These are phyloP conservation scores for Lasioglossum villosulum DNA, from an alignment of 2,888 invertebrate genomes.

Conservation along the genomic window DNA sequence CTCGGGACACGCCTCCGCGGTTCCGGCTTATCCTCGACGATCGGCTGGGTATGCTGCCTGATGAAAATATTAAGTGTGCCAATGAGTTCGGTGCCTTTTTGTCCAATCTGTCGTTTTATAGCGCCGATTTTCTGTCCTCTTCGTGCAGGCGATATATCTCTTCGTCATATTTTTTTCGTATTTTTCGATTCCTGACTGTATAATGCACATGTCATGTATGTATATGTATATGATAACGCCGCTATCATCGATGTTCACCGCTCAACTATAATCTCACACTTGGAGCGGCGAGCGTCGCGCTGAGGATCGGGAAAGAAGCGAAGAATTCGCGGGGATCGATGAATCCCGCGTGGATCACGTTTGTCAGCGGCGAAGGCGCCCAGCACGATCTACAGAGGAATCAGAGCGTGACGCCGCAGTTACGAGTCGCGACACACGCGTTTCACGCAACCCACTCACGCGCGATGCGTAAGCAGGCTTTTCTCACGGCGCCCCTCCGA, in stretches of 20 bases:
- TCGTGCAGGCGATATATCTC: too few species aligned
- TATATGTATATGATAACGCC: too few species aligned
- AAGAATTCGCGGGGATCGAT: background rate
- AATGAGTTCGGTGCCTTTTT: background rate
- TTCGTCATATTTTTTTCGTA: too few species aligned
- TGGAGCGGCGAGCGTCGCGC: background rate
- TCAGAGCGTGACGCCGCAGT: constrained; percentile 61
- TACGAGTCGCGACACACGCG: constrained; percentile 44
- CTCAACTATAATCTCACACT: too few species aligned
- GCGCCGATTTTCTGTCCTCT: too few species aligned
- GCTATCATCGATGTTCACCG: too few species aligned
- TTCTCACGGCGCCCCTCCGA: constrained; percentile 11
- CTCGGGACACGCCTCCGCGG: constrained; percentile 38
- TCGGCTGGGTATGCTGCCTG: background rate
- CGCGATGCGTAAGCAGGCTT: constrained; percentile 17
- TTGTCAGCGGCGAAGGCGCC: constrained; percentile 32
- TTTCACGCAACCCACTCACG: constrained; percentile 38
- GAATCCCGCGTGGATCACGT: background rate
- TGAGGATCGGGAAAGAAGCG: background rate
- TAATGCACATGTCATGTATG: too few species aligned
- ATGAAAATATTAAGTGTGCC: background rate
- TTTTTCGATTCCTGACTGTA: too few species aligned
- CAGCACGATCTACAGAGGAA: constrained; percentile 44
- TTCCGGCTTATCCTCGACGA: background rate
- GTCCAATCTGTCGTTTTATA: too few species aligned